phyloP scores from a whole-genome alignment of 2,113 vertebrate species.

The Entomyzon cyanotis region DNA sequence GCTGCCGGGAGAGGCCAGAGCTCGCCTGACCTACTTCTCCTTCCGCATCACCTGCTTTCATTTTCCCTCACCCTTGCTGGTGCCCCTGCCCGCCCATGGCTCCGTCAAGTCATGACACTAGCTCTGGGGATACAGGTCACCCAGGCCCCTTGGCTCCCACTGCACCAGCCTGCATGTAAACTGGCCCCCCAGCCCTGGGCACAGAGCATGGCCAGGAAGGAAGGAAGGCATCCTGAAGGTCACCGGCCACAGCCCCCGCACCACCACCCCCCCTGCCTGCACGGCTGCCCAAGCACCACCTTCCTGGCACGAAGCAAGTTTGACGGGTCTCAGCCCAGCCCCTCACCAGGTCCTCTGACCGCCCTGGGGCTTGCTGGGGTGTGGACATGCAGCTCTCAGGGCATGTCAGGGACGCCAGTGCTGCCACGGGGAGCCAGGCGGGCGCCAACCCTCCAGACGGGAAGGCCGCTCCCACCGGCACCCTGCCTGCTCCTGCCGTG shows the following conservation, averaged over 20 bases:
- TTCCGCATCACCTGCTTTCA: constrained; percentile 65
- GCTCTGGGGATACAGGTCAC: background rate
- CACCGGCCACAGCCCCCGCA: background rate
- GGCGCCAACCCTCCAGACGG: background rate
- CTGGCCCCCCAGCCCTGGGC: background rate
- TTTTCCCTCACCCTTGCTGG: constrained; percentile 34
- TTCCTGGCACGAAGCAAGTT: constrained; percentile 33
- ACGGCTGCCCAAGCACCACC: constrained; percentile 21
- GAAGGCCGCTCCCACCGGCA: background rate
- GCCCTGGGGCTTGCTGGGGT: constrained; percentile 22
- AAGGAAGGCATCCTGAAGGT: background rate
- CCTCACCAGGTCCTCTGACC: constrained; percentile 9
- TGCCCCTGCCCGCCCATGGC: background rate
- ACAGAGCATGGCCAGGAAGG: rapidly evolving
- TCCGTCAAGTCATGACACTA: background rate
- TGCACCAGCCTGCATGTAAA: background rate
- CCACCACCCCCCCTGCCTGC: background rate
- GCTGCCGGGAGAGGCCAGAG: constrained; percentile 45
- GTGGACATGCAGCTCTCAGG: constrained; percentile 1
- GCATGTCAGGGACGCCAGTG: background rate
- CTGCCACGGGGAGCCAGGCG: background rate
- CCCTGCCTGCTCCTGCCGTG: background rate
- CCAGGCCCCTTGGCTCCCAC: background rate
- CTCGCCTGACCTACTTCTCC: constrained; percentile 67
- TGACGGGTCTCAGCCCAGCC: constrained; percentile 51